These are phyloP conservation scores for Aleadryas rufinucha DNA, from an alignment of 2,113 vertebrate genomes.

Conservation along the genomic window DNA sequence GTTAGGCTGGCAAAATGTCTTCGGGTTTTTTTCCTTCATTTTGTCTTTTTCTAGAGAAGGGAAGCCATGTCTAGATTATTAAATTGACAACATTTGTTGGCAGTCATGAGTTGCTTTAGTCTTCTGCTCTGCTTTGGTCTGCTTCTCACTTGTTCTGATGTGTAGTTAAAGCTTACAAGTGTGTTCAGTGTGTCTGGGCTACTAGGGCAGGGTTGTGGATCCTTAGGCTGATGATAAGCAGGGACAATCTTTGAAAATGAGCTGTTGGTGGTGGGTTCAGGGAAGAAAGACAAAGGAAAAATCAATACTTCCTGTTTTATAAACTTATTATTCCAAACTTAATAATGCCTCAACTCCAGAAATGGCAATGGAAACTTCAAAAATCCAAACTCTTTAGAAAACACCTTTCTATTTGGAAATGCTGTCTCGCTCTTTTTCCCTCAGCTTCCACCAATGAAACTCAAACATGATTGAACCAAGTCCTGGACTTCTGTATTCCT, in stretches of 20 bases:
- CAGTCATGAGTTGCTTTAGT: not conserved
- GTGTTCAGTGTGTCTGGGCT: not conserved
- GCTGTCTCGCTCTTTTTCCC: not conserved
- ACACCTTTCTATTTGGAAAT: not conserved
- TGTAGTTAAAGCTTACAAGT: not conserved
- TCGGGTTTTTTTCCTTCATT: rapidly evolving
- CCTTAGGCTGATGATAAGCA: not conserved
- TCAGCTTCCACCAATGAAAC: not conserved
- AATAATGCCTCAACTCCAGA: not conserved
- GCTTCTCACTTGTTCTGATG: not conserved
- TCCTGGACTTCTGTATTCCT: not conserved
- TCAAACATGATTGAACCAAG: not conserved
- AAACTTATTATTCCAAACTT: not conserved
- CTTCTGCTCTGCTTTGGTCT: not conserved
- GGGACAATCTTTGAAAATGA: not conserved
- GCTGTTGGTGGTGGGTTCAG: not conserved
- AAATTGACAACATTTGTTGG: not conserved
- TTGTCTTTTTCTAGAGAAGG: not conserved
- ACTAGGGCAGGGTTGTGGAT: not conserved
- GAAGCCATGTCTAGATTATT: not conserved
- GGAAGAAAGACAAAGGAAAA: not conserved
- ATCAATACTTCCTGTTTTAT: not conserved
- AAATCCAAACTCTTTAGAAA: not conserved
- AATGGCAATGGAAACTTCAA: not conserved
- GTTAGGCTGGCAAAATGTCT: not conserved